A percentile compares a stretch with the other conserved stretches of the same genome.
phyloP scores from a whole-genome alignment of 2,797 vertebrate genomes.

The Mallotus villosus region DNA sequence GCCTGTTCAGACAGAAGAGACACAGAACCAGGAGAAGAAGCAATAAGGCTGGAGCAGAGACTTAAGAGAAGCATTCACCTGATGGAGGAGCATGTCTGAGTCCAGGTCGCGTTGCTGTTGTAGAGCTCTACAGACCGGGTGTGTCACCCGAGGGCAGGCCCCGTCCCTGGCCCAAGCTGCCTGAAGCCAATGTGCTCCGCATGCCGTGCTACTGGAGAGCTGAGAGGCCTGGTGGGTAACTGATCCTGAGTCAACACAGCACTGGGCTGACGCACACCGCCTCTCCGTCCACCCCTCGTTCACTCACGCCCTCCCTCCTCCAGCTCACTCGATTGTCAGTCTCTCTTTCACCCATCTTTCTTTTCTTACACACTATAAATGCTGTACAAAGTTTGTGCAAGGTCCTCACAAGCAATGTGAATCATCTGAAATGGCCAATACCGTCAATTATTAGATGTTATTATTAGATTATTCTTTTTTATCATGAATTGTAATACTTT shows the following conservation, averaged over 20 bases:
- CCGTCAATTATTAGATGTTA: too few species aligned
- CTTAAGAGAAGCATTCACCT: conserved; percentile 48
- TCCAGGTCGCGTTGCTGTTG: conserved; percentile 8
- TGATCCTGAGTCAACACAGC: conserved; percentile 29
- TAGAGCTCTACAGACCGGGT: conserved; percentile 28
- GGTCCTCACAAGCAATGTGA: neutral
- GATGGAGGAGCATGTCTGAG: conserved; percentile 42
- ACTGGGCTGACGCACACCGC: conserved; percentile 10
- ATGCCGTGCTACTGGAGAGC: conserved; percentile 27
- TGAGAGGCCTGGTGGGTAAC: conserved; percentile 12
- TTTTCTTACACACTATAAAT: too few species aligned
- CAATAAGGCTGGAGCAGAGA: too few species aligned
- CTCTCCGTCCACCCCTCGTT: conserved; percentile 8
- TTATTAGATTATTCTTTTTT: too few species aligned
- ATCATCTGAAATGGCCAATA: too few species aligned
- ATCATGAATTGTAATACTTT: too few species aligned
- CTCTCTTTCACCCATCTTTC: neutral
- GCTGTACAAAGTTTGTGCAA: neutral
- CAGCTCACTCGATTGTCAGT: neutral
- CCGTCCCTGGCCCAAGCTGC: conserved; percentile 6
- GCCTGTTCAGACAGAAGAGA: neutral
- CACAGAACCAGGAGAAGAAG: neutral
- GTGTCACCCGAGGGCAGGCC: conserved; percentile 15
- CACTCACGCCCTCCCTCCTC: neutral
- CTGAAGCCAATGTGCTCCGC: conserved; percentile 12